Conservation (phyloP, 1,140 invertebrate genomes). For the Leptonema lineaticorne region DNA sequence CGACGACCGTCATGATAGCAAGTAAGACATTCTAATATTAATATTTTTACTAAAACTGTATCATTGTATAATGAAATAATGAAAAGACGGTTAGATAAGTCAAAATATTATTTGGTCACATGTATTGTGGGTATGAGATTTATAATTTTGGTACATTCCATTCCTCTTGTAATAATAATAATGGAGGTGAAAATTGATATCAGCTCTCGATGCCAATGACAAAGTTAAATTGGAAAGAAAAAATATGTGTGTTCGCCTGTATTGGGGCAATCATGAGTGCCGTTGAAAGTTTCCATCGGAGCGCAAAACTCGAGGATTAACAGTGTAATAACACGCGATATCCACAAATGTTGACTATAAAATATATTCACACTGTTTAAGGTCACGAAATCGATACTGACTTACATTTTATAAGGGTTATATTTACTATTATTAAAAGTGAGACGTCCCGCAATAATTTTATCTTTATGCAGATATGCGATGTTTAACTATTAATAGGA, state of each 20-base stretch:
- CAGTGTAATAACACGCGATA: constrained; percentile 23
- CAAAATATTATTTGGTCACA: not conserved
- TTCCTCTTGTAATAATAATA: too few relatives aligned
- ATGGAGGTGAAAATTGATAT: not conserved
- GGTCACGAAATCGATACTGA: constrained; percentile 15
- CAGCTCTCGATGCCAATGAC: constrained; percentile 5
- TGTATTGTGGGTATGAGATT: too few relatives aligned
- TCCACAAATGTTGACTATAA: constrained; percentile 21
- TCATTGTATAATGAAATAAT: not conserved
- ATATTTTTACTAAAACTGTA: not conserved
- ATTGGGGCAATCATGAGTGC: not conserved
- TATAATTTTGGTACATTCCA: too few relatives aligned
- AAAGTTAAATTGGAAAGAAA: constrained; percentile 26
- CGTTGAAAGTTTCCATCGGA: constrained; percentile 28
- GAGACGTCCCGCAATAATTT: too few relatives aligned
- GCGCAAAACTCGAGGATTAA: constrained; percentile 9
- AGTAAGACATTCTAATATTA: constrained; percentile 51
- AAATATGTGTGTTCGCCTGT: not conserved
- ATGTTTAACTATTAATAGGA: too few relatives aligned
- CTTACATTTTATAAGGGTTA: too few relatives aligned
- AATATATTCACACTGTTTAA: not conserved
- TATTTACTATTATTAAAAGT: too few relatives aligned
- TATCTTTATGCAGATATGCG: too few relatives aligned
- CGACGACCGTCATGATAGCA: constrained; percentile 58
- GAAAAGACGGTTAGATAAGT: too few relatives aligned